phyloP scores from a whole-genome alignment of 2,888 invertebrate species.

The Diarsia mendica region DNA sequence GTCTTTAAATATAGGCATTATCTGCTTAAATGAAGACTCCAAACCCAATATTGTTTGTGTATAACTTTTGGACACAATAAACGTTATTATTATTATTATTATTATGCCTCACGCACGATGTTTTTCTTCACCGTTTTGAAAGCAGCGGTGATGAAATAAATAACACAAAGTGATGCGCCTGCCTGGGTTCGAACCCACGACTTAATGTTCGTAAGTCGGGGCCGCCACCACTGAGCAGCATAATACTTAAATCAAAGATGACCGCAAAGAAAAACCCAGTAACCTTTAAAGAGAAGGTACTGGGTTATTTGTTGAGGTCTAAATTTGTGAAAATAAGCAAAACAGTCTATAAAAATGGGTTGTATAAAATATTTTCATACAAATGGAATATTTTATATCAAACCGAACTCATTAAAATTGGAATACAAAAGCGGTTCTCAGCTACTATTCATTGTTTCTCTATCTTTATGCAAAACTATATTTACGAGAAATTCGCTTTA shows the following conservation, averaged over 20 bases:
- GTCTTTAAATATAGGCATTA: no score
- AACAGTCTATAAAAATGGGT: conserved; percentile 25
- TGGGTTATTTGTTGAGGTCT: neutral
- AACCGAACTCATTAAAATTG: conserved; percentile 57
- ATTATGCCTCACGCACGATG: no score
- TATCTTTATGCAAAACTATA: conserved; percentile 47
- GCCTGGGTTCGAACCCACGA: no score
- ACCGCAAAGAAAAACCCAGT: neutral
- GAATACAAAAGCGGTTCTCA: conserved; percentile 35
- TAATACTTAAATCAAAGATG: neutral
- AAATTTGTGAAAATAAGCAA: conserved; percentile 3
- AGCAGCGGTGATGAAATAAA: no score
- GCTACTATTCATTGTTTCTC: conserved; percentile 22
- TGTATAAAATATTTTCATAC: conserved; percentile 35
- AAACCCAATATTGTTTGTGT: no score
- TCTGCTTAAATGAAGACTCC: no score
- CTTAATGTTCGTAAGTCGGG: no score
- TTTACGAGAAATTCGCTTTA: conserved; percentile 33
- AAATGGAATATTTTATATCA: conserved; percentile 52
- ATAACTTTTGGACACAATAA: no score
- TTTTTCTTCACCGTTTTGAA: no score
- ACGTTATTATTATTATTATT: no score
- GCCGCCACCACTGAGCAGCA: no score
- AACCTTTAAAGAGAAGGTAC: neutral
- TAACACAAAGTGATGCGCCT: no score